A percentile compares a stretch with the other conserved stretches of the same genome.
These are phyloP conservation scores for Myotis pilosus DNA, from an alignment of 2,797 vertebrate species.

Conservation along the genomic window DNA sequence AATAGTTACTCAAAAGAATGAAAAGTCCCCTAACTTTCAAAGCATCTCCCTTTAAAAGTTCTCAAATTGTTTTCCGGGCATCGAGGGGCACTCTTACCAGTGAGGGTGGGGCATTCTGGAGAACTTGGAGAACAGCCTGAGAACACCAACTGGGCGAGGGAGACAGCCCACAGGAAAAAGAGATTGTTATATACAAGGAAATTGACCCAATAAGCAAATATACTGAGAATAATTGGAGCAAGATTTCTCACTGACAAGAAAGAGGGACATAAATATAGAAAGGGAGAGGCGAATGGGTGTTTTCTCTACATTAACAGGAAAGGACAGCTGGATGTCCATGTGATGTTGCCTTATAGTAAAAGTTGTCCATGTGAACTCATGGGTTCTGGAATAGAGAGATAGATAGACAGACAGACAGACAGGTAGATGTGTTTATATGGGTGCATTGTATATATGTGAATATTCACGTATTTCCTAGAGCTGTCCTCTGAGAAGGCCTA, in stretches of 20 bases:
- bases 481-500: neutral
- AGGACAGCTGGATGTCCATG: too few species aligned
- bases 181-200: neutral
- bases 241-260: neutral
- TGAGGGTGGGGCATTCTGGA: neutral
- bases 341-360: neutral
- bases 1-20: neutral
- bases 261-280: neutral
- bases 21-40: neutral
- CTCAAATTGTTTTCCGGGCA: neutral
- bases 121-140: neutral
- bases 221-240: neutral
- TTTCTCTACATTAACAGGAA: too few species aligned
- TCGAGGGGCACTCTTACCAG: neutral
- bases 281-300: neutral
- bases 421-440: neutral
- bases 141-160: neutral
- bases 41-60: slow-evolving; percentile 17
- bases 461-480: neutral
- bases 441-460: neutral
- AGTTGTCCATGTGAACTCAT: neutral
- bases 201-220: neutral
- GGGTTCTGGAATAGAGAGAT: neutral
- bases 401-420: neutral
- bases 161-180: accelerated